These are phyloP conservation scores for Eidolon dupreanum DNA, from an alignment of 2,797 vertebrate genomes.

Conservation along the genomic window DNA sequence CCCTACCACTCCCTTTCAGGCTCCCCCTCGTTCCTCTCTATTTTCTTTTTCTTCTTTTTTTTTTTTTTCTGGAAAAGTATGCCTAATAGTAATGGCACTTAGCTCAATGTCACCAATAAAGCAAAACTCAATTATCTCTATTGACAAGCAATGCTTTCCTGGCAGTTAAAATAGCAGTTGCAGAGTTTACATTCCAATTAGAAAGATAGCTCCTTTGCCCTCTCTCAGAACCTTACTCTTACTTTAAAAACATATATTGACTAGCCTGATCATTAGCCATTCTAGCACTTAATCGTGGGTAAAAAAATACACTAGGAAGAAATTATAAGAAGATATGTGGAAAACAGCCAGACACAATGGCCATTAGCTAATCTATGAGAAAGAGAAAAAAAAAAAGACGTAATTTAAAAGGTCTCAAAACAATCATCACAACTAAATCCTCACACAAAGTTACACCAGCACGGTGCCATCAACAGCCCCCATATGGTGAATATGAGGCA, in stretches of 20 bases:
- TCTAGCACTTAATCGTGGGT: neutral
- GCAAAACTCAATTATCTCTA: constrained; percentile 22
- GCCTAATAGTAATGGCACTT: neutral
- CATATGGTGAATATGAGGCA: rapidly evolving
- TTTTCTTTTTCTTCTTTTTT: neutral
- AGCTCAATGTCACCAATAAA: neutral
- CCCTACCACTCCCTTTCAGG: neutral
- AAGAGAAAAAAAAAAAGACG: neutral
- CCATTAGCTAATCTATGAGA: neutral
- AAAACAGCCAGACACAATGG: constrained; percentile 13
- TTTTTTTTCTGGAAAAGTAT: neutral
- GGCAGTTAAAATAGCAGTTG: neutral
- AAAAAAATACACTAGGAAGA: neutral
- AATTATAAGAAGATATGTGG: neutral
- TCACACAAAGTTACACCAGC: neutral
- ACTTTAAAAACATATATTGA: neutral
- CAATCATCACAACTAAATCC: neutral
- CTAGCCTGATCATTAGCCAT: neutral
- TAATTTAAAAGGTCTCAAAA: neutral
- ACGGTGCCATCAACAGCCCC: neutral
- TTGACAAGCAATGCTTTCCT: neutral
- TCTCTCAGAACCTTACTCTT: neutral
- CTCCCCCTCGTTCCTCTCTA: neutral
- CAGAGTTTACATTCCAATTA: neutral
- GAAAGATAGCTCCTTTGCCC: neutral